These are phyloP conservation scores for Pycnonotus jocosus DNA, from an alignment of 2,113 vertebrate genomes.

Conservation along the genomic window DNA sequence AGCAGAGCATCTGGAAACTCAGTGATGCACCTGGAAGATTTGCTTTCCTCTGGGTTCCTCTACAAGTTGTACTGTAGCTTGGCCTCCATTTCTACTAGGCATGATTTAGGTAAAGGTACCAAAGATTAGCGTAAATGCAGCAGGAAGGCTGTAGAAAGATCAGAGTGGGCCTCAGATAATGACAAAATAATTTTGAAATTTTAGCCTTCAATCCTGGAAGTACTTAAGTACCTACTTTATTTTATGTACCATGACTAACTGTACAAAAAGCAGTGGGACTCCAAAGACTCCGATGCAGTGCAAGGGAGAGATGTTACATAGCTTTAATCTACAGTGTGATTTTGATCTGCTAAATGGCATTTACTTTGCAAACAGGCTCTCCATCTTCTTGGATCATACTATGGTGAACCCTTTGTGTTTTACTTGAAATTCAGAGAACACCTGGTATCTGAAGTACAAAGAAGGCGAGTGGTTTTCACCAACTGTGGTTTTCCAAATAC, in stretches of 20 bases:
- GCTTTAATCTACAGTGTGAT: not conserved
- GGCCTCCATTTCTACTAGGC: not conserved
- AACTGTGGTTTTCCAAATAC: not conserved
- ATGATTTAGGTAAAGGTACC: not conserved
- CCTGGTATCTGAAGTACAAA: not conserved
- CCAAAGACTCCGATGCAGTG: not conserved
- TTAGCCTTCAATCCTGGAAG: not conserved
- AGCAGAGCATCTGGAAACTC: not conserved
- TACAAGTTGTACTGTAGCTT: not conserved
- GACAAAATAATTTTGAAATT: not conserved
- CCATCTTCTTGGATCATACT: not conserved
- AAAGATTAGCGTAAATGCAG: not conserved
- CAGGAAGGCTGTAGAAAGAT: not conserved
- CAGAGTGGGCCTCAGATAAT: not conserved
- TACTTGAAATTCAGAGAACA: not conserved
- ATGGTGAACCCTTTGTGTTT: not conserved
- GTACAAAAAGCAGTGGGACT: not conserved
- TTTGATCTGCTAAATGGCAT: not conserved
- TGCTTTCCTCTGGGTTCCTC: not conserved
- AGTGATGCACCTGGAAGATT: not conserved
- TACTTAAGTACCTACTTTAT: not conserved
- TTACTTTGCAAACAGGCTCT: not conserved
- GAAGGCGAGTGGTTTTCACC: rapidly evolving
- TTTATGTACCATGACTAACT: not conserved
- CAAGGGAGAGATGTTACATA: not conserved